Percentiles rank a stretch among this genome's conserved stretches.
Conservation (phyloP, 1,140 invertebrate species). For the Heliconius eleuchia region DNA sequence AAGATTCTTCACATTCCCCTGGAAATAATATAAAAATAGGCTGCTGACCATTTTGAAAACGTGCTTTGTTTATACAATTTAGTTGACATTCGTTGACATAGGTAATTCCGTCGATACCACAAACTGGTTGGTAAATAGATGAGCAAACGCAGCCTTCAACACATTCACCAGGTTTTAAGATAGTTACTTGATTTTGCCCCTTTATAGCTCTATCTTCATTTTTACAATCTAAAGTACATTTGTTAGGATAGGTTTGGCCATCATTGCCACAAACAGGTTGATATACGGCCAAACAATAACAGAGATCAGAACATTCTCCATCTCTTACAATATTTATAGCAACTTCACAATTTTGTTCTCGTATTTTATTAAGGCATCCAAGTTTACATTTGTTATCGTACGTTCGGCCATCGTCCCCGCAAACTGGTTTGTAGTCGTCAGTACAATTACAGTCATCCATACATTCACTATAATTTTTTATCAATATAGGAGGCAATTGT, state of each 20-base stretch:
- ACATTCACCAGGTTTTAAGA: conserved; percentile 76
- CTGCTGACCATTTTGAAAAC: conserved; percentile 19
- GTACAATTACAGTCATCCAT: not conserved
- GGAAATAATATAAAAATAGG: conserved; percentile 19
- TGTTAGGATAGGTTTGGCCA: conserved; percentile 38
- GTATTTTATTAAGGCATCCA: conserved; percentile 47
- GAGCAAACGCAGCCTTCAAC: too few species aligned
- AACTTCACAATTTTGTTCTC: conserved; percentile 3
- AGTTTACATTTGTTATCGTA: conserved; percentile 60
- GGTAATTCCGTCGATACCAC: conserved; percentile 54
- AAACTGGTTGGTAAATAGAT: conserved; percentile 51
- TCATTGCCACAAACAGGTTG: conserved; percentile 41
- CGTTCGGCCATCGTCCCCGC: conserved; percentile 54
- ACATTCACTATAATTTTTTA: not conserved
- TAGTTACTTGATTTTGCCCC: conserved; percentile 18
- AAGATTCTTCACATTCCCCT: conserved; percentile 33
- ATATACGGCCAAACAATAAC: conserved; percentile 32
- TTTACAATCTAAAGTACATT: conserved; percentile 38
- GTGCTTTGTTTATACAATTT: conserved; percentile 48
- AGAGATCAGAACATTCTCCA: conserved; percentile 34
- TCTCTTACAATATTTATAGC: conserved; percentile 19
- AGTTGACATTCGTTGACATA: conserved; percentile 60
- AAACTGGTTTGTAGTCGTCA: conserved; percentile 52
- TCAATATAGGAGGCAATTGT: conserved; percentile 15
- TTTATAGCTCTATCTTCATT: conserved; percentile 28